phyloP scores from a whole-genome alignment of 1,140 invertebrate genomes.

The Drosophila ananassae region DNA sequence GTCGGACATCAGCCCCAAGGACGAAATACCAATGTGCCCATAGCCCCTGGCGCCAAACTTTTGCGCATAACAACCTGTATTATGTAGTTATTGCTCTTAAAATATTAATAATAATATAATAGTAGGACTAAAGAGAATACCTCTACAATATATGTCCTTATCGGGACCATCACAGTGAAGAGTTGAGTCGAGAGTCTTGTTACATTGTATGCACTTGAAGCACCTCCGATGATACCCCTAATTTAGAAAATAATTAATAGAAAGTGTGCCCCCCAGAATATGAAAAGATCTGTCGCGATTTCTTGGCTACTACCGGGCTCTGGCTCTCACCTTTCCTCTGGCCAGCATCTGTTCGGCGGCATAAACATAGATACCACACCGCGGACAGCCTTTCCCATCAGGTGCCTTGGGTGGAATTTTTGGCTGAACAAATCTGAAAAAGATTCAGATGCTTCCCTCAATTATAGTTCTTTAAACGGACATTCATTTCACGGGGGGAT shows the following conservation, averaged over 20 bases:
- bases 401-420: conserved; percentile 85
- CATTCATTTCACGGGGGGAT: conserved; percentile 13
- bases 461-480: conserved; percentile 29
- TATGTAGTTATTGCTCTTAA: neutral
- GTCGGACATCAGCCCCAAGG: conserved; percentile 88
- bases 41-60: conserved; percentile 86
- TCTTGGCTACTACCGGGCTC: neutral
- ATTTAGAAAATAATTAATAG: neutral
- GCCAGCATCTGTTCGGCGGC: conserved; percentile 97
- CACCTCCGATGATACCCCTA: conserved; percentile 97
- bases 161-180: conserved; percentile 97
- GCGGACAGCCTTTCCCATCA: conserved; percentile 94
- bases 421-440: conserved; percentile 37
- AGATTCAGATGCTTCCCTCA: conserved; percentile 45
- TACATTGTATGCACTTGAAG: conserved; percentile 97
- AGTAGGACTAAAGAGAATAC: conserved; percentile 71
- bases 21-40: conserved; percentile 93
- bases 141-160: conserved; percentile 98
- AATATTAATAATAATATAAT: neutral
- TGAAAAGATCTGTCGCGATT: neutral
- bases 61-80: conserved; percentile 86
- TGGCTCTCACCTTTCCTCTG: conserved; percentile 85
- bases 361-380: conserved; percentile 96
- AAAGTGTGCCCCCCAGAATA: neutral
- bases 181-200: conserved; percentile 97